A percentile compares a stretch with the other conserved stretches of the same genome.
Evolutionary conservation across 2,113 vertebrate genomes (phyloP).

Genomic region (Tachysurus vachellii): DNA sequence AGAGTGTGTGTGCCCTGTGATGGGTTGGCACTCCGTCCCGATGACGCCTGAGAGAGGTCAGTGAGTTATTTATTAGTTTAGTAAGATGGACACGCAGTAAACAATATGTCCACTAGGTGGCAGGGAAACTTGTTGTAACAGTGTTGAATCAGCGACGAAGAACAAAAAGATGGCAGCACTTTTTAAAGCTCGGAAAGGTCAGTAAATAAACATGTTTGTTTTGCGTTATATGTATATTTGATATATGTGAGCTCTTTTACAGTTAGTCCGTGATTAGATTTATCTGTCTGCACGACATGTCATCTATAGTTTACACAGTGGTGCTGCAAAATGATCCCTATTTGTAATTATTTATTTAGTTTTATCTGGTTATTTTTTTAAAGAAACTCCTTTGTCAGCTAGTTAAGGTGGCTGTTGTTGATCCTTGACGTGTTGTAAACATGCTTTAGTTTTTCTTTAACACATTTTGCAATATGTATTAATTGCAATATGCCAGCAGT

Average conservation of each 20-base stretch:
- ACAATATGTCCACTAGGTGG: conserved; percentile 16
- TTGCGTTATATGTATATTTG: neutral
- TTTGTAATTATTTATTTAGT: too few relatives aligned
- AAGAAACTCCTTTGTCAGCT: neutral
- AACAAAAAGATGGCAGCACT: conserved; percentile 67
- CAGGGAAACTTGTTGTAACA: neutral
- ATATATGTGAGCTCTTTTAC: neutral
- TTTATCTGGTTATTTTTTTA: too few relatives aligned
- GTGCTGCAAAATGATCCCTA: neutral
- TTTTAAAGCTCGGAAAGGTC: conserved; percentile 70
- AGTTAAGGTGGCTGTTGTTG: neutral
- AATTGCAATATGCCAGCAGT: neutral
- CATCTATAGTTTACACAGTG: neutral
- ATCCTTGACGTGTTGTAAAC: neutral
- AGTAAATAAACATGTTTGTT: conserved; percentile 35
- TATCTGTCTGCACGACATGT: neutral
- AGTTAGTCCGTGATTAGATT: neutral
- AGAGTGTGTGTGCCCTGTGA: too few relatives aligned
- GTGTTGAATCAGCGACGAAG: neutral
- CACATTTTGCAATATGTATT: too few relatives aligned
- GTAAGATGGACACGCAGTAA: neutral
- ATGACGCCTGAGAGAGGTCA: too few relatives aligned
- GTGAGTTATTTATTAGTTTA: too few relatives aligned
- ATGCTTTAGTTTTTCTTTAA: neutral
- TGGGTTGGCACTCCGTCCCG: too few relatives aligned